A percentile compares a stretch with the other conserved stretches of the same genome.
phyloP scores from a whole-genome alignment of 2,888 invertebrate genomes.

The Papilio protenor region DNA sequence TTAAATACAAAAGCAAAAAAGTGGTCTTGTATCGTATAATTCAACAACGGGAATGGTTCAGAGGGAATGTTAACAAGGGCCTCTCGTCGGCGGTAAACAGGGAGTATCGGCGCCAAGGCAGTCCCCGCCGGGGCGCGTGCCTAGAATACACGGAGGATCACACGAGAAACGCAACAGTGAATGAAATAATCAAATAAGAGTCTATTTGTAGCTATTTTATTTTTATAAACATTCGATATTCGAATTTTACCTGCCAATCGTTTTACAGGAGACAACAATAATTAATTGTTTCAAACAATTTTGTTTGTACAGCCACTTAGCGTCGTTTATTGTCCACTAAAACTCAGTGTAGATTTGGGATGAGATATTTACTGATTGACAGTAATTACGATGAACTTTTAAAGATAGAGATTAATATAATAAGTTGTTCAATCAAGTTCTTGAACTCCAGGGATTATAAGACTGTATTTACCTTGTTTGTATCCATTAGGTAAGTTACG shows the following conservation, averaged over 20 bases:
- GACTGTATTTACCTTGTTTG: not conserved
- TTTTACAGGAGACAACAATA: too few species aligned
- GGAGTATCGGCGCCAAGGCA: constrained; percentile 23
- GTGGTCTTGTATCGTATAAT: constrained; percentile 9
- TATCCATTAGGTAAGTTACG: not conserved
- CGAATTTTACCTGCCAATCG: not conserved
- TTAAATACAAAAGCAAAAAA: constrained; percentile 2
- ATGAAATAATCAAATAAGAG: constrained; percentile 10
- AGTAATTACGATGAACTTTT: too few species aligned
- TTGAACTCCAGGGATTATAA: not conserved
- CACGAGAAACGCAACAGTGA: not conserved
- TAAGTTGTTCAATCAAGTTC: not conserved
- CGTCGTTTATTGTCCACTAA: too few species aligned
- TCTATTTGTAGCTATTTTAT: constrained; percentile 12
- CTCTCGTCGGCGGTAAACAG: constrained; percentile 29
- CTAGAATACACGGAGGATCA: constrained; percentile 4
- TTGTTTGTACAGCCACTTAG: too few species aligned
- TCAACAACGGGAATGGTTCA: constrained; percentile 9
- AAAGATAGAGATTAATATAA: not conserved
- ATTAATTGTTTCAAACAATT: too few species aligned
- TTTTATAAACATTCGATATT: not conserved
- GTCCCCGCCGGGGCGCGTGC: constrained; percentile 5
- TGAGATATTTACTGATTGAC: too few species aligned
- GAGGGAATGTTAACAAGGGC: constrained; percentile 29
- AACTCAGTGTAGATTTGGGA: too few species aligned